phyloP scores from a whole-genome alignment of 2,888 invertebrate species.

The Sesia bembeciformis region DNA sequence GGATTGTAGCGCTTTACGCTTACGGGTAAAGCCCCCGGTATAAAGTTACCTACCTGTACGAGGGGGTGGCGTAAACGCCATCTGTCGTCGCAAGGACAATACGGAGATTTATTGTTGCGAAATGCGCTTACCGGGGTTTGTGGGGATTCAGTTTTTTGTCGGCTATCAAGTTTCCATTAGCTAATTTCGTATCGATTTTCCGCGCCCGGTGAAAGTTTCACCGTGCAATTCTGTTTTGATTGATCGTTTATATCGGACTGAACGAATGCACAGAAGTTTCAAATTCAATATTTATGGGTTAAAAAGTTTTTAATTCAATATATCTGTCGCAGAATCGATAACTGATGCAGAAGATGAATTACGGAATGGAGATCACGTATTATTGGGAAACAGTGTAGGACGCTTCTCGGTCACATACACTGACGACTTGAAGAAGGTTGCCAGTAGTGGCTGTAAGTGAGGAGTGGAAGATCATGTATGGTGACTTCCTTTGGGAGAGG shows the following conservation, averaged over 20 bases:
- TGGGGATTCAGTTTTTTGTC: constrained; percentile 58
- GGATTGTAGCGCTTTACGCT: constrained; percentile 22
- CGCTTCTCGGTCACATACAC: too few species aligned
- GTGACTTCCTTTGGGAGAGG: too few species aligned
- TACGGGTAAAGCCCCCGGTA: constrained; percentile 19
- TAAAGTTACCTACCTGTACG: constrained; percentile 53
- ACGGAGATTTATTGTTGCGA: constrained; percentile 63
- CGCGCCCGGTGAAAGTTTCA: constrained; percentile 44
- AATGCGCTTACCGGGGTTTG: constrained; percentile 55
- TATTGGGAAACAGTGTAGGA: too few species aligned
- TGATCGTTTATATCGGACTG: constrained; percentile 62
- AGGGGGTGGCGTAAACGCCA: constrained; percentile 41
- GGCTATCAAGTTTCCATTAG: constrained; percentile 73
- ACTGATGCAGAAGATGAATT: too few species aligned
- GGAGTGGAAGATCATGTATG: too few species aligned
- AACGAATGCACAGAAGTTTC: constrained; percentile 7
- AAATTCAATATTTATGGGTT: too few species aligned
- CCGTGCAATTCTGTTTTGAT: constrained; percentile 44
- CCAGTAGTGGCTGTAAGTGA: too few species aligned
- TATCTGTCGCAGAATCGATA: too few species aligned
- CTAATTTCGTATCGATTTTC: constrained; percentile 66
- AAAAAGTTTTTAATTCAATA: too few species aligned
- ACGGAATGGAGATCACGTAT: too few species aligned
- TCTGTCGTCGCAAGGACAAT: constrained; percentile 58
- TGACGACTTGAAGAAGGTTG: too few species aligned